A percentile compares a stretch with the other conserved stretches of the same genome.
Evolutionary conservation across 2,113 vertebrate species (phyloP).

Genomic region (Arenaria interpres): DNA sequence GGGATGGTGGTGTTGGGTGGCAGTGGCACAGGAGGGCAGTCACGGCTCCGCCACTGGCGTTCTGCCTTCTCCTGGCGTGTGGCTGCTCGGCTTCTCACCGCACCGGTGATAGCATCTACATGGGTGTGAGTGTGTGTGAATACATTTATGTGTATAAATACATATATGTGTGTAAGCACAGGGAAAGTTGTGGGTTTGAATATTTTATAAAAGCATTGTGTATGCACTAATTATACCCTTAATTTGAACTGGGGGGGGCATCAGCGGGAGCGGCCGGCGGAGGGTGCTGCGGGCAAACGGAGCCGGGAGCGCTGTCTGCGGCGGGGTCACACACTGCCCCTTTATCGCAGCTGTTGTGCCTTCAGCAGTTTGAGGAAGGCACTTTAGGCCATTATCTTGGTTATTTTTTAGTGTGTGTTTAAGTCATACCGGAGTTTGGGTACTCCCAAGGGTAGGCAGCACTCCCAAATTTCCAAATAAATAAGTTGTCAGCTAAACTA

Average conservation of each 20-base stretch:
- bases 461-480: neutral
- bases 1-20: neutral
- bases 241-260: neutral
- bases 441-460: neutral
- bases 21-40: neutral
- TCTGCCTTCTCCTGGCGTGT: neutral
- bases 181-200: neutral
- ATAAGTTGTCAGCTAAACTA: neutral
- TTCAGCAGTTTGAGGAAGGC: neutral
- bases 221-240: neutral
- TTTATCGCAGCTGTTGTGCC: too few relatives aligned
- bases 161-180: too few relatives aligned
- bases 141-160: too few relatives aligned
- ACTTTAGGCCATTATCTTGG: neutral
- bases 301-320: accelerated
- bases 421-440: neutral
- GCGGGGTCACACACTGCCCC: neutral
- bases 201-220: neutral
- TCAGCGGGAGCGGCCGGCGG: neutral
- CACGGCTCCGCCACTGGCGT: neutral
- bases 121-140: too few relatives aligned
- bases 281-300: neutral
- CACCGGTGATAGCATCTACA: neutral
- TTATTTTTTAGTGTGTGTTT: neutral
- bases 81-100: too few relatives aligned